Conservation (phyloP, 1,140 invertebrate species). For the Zaprionus taronus region DNA sequence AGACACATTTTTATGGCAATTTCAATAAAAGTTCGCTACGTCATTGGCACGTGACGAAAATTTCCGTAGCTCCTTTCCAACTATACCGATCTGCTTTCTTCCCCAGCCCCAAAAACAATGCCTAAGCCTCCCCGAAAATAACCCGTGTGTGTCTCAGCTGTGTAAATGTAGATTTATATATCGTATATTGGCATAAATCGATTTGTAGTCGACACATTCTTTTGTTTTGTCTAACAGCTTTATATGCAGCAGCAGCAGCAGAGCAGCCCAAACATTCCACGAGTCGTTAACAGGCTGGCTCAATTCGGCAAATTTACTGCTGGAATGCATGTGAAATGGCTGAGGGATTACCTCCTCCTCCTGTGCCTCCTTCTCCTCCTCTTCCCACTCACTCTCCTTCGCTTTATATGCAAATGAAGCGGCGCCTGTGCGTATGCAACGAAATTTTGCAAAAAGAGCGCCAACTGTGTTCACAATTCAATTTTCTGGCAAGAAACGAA, state of each 20-base stretch:
- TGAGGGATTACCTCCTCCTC: not conserved
- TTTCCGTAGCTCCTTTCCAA: slow-evolving; percentile 25
- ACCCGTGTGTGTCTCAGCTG: not conserved
- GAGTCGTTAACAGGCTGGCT: slow-evolving; percentile 53
- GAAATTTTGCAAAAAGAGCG: slow-evolving; percentile 21
- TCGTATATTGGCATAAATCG: slow-evolving; percentile 58
- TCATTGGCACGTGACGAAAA: slow-evolving; percentile 69
- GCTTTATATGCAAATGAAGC: slow-evolving; percentile 64
- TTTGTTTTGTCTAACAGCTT: slow-evolving; percentile 59
- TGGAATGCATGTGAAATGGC: not conserved
- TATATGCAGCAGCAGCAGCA: slow-evolving; percentile 16
- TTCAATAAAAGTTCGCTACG: slow-evolving; percentile 67
- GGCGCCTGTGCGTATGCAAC: slow-evolving; percentile 38
- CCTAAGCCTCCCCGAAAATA: slow-evolving; percentile 16
- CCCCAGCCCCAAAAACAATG: not conserved
- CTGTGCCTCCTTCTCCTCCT: not conserved
- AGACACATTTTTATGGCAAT: slow-evolving; percentile 58
- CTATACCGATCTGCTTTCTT: not conserved
- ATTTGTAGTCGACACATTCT: slow-evolving; percentile 47
- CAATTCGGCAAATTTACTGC: slow-evolving; percentile 41
- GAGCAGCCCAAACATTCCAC: slow-evolving; percentile 3
- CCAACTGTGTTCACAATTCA: slow-evolving; percentile 40
- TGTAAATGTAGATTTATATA: slow-evolving; percentile 11
- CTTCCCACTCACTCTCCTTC: slow-evolving; percentile 11
- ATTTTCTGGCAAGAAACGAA: slow-evolving; percentile 41